Evolutionary conservation across 2,113 vertebrate species (phyloP).

Genomic region (Paracyprichromis sp.): DNA sequence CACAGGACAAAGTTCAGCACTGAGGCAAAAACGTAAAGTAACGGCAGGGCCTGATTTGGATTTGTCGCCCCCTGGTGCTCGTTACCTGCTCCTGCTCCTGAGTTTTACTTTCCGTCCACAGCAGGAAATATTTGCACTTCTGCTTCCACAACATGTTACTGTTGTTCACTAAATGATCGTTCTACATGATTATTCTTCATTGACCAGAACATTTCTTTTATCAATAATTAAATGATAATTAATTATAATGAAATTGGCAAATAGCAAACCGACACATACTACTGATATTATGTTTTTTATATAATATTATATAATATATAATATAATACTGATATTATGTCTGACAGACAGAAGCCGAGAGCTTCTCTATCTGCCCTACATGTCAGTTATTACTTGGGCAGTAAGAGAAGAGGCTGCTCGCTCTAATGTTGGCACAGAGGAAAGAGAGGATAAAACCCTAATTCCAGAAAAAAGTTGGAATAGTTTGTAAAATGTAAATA

Average conservation of each 20-base stretch:
- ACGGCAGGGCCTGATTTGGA: neutral
- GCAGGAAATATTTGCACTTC: neutral
- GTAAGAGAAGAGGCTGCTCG: neutral
- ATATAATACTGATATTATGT: neutral
- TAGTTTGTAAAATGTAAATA: neutral
- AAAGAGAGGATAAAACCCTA: neutral
- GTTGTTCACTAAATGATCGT: neutral
- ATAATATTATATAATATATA: neutral
- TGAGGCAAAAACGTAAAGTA: neutral
- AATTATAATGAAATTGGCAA: neutral
- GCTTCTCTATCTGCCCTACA: rapidly evolving
- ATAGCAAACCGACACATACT: too few species aligned
- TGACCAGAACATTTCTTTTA: neutral
- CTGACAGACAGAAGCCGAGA: neutral
- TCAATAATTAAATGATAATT: neutral
- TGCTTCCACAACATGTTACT: neutral
- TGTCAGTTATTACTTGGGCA: neutral
- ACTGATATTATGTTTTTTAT: neutral
- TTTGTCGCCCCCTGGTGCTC: neutral
- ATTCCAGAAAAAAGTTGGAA: neutral
- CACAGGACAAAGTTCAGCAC: neutral
- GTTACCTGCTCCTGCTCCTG: neutral
- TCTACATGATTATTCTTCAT: neutral
- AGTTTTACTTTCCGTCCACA: neutral
- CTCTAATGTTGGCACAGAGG: neutral